Base-by-base conservation (phyloP, 1,140 invertebrate genomes). In the Drosophila ficusphila region DNA sequence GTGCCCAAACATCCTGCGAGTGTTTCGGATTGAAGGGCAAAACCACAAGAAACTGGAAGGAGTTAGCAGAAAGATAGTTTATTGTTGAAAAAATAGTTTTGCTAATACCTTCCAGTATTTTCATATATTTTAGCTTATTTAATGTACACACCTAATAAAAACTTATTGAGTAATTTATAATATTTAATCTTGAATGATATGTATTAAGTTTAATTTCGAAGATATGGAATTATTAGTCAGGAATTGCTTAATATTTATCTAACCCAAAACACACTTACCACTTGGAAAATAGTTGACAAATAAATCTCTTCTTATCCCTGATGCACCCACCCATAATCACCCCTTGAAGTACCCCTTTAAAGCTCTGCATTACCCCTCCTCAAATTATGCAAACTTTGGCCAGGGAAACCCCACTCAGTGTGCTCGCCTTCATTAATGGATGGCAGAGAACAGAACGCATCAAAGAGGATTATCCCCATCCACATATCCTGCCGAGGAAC, bases 361-460 rank as follows among this genome's bases (percentile, higher is more conserved):
- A 23, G 47, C 52, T 27, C 21, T 14, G 27, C 14, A 5, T 29
- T 21, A 38, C 19, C 23, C 34, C 3, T 9, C 2, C 8, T 9
- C 14, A 65, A 64, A 39, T 49, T 36, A 44, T 39, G 19, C 27
- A 41, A 41, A 25, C 12, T 23, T 51, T 5, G 4, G n/a, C 21
- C 23, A 14, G 23, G 23, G 4, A 23, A 16, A 14, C 33, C 19
- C 31, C 23, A 23, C n/a, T 44, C 29, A 21, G 12, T 25, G 8
- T 23, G 58, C 14, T 25, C 27, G 36, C 14, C 33, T 51, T 51
- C 44, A 65, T 65, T 65, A 67, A 67, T 67, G 62, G 58, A 29
- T 51, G 58, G 44, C 42, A 25, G n/a, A 25, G 62, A 67, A 67
- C 33, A 31, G 31, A 67, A 67, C 44, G 31, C 62, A 65, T 67